Evolutionary conservation across 2,797 vertebrate species (phyloP).

Genomic region (Periophthalmus magnuspinnatus): DNA sequence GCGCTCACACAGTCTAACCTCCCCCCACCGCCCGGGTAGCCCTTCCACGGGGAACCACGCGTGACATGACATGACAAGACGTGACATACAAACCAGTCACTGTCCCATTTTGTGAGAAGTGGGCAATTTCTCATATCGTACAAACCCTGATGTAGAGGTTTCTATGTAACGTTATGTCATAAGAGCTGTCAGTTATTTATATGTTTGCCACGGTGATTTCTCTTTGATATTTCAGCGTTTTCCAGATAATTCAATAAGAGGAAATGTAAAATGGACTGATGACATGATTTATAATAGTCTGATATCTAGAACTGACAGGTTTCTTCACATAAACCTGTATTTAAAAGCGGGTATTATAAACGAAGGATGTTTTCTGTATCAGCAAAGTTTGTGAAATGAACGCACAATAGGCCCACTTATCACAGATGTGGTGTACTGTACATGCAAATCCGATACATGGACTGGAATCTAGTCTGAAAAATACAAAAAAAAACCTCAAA

Average conservation of each 20-base stretch:
- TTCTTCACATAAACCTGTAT: too few relatives aligned
- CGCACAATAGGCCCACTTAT: too few relatives aligned
- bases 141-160: not conserved
- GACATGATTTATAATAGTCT: not conserved
- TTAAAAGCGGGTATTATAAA: too few relatives aligned
- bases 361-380: too few relatives aligned
- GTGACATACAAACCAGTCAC: constrained; percentile 49
- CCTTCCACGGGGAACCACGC: constrained; percentile 36
- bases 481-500: too few relatives aligned
- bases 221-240: not conserved
- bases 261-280: not conserved
- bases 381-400: too few relatives aligned
- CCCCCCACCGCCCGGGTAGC: constrained; percentile 51
- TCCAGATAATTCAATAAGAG: constrained; percentile 26
- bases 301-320: too few relatives aligned
- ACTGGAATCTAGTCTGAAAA: too few relatives aligned
- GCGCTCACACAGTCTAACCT: constrained; percentile 43
- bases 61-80: constrained; percentile 46
- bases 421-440: too few relatives aligned
- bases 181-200: too few relatives aligned
- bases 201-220: constrained; percentile 8
- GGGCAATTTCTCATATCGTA: constrained; percentile 27
- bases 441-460: too few relatives aligned
- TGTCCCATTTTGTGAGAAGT: constrained; percentile 58
- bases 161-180: constrained; percentile 1